Evolutionary conservation across 1,140 invertebrate genomes (phyloP), one percentile per base, ranked within the genome.

Genomic region (Drosophila setifemur): DNA sequence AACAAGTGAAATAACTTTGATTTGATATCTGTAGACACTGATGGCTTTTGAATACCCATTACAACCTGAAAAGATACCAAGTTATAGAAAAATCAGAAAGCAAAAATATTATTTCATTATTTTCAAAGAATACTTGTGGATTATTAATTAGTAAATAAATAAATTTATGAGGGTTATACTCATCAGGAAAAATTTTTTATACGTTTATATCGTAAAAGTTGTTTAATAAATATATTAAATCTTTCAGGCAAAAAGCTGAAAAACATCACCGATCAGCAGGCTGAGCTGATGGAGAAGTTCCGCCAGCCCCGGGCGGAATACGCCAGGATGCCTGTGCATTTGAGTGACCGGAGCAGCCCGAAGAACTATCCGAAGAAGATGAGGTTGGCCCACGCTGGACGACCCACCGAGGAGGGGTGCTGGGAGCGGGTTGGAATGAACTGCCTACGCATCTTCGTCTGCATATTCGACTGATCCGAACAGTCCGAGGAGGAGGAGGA

Each of bases 291-390:
- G 55, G 87, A 90, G 40, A 89, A 89, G 48, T 90, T 90, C 48
- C 85, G 83, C 16, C 77, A 87, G 14, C 74, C 87, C 21, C 66
- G 90, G 9, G 87, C 89, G 4, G 87, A 88, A 45, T 90, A 79
- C 50, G 76, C 90, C 42, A 63, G 73, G 58, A 90, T 90, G 89
- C 90, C 90, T 3, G 89, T 90, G 16, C 77, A 90, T 58, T 69
- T 90, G 8, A 90, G 89, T 28, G 83, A 89, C 57, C 87, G 90
- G 7, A 90, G 74, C 43, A 78, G 81, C 54, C 89, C 87, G 0
- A 90, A 90, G 57, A 90, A 90, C 43, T 90, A 90, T 50, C 76
- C 87, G 4, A 90, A 89, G 48, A 90, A 90, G 67, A 90, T 90
- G 90, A 54, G 90, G 2, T 52, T 61, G n/a, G 70, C 81, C 9